Conservation (phyloP, 2,888 invertebrate genomes). For the Apeira syringaria region DNA sequence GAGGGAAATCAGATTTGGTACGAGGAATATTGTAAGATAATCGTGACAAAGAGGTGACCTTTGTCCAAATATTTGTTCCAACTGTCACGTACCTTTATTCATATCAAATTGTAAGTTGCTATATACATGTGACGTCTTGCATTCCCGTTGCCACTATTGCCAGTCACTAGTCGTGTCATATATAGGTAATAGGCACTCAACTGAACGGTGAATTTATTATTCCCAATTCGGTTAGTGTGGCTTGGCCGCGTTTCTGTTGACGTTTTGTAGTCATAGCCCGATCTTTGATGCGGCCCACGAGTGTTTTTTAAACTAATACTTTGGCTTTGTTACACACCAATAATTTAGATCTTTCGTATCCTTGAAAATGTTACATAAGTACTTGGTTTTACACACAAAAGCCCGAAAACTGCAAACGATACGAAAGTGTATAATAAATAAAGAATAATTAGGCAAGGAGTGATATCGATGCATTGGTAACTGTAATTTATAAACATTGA, state of each 20-base stretch:
- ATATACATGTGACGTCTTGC: constrained; percentile 11
- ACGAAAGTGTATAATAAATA: too few relatives aligned
- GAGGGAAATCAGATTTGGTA: too few relatives aligned
- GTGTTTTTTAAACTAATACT: too few relatives aligned
- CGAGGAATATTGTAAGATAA: too few relatives aligned
- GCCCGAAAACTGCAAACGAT: too few relatives aligned
- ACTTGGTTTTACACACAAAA: too few relatives aligned
- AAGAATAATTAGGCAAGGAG: neutral
- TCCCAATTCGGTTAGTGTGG: constrained; percentile 15
- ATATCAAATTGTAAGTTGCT: constrained; percentile 9
- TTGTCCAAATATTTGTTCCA: constrained; percentile 12
- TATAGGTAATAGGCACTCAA: constrained; percentile 25
- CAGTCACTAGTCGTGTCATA: constrained; percentile 20
- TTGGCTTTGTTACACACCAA: too few relatives aligned
- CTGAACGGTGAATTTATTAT: constrained; percentile 24
- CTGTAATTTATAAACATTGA: neutral
- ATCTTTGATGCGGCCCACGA: too few relatives aligned
- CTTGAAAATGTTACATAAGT: too few relatives aligned
- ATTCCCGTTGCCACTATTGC: constrained; percentile 23
- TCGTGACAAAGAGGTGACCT: too few relatives aligned
- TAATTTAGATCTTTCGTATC: too few relatives aligned
- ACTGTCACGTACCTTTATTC: constrained; percentile 6
- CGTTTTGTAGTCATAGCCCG: constrained; percentile 20
- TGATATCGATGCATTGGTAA: neutral
- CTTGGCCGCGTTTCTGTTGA: constrained; percentile 14